Conservation (phyloP, 1,140 invertebrate species). For the Drosophila trapezifrons region DNA sequence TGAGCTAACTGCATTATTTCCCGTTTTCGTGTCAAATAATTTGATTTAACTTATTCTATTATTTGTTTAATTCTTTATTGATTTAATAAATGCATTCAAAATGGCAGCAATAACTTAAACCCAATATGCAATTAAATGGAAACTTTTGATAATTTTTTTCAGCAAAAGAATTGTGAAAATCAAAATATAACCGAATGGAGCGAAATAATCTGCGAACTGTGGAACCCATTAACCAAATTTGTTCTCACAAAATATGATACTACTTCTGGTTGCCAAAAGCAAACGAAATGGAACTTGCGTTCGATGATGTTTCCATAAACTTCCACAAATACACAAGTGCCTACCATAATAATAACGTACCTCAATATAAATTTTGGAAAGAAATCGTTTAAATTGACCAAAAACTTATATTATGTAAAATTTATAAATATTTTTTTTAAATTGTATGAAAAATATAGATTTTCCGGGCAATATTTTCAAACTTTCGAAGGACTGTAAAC, state of each 20-base stretch:
- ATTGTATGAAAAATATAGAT: background rate
- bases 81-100: constrained; percentile 66
- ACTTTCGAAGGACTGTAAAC: background rate
- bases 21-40: constrained; percentile 55
- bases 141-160: constrained; percentile 68
- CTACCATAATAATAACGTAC: background rate
- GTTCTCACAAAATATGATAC: constrained; percentile 17
- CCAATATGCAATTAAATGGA: constrained; percentile 56
- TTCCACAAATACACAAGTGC: constrained; percentile 8
- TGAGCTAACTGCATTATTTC: constrained; percentile 54
- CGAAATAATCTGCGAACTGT: constrained; percentile 32
- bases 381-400: no score
- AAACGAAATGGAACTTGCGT: constrained; percentile 10
- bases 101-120: constrained; percentile 36
- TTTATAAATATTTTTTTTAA: background rate
- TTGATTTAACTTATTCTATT: constrained; percentile 72
- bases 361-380: no score
- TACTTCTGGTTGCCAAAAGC: constrained; percentile 15
- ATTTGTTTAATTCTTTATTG: constrained; percentile 73
- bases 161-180: constrained; percentile 50
- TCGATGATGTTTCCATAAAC: constrained; percentile 4
- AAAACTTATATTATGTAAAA: background rate
- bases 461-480: background rate
- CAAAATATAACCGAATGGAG: constrained; percentile 49
- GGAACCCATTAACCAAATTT: constrained; percentile 26